Evolutionary conservation across 1,140 invertebrate species (phyloP), one percentile per base, ranked within the genome.

Genomic region (Berghia stephanieae): DNA sequence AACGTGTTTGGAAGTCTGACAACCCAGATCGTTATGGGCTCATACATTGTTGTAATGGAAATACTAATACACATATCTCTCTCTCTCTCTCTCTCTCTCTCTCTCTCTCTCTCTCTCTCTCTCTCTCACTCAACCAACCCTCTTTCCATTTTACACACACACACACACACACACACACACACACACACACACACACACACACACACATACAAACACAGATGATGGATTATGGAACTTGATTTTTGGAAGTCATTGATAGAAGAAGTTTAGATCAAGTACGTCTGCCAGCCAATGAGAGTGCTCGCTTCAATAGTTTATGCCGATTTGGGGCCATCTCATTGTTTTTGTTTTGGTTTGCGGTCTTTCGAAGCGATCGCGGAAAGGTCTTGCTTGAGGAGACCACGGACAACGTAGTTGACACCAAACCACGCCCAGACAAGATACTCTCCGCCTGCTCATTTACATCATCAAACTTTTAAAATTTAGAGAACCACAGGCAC

Each of bases 171-270:
- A n/a, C 10, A 6, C 63, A 67, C 63, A 8, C 63, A 67, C 63
- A 67, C 36, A 67, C 63, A 67, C 34, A 38, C 63, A n/a, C 63
- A n/a, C 63, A n/a, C 63, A 67, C 63, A 67, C 63, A 67, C 63
- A 67, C 10, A 67, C 63, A 60, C 34, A 60, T 60, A 60, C n/a
- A 60, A 24, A 60, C 5, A 8, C 5, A 24, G 4, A 60, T 21
- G 55, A 60, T 10, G 55, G 55, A n/a, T n/a, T n/a, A n/a, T n/a
- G n/a, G n/a, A n/a, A n/a, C n/a, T n/a, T n/a, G n/a, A n/a, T n/a
- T n/a, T n/a, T n/a, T n/a, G 55, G 21, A 31, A n/a, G n/a, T 6
- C n/a, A 5, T 60, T 5, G n/a, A 24, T 5, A 60, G 55, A 24
- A 8, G n/a, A 24, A n/a, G n/a, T 24, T 21, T 31, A 60, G 55